Percentiles rank a stretch among this genome's conserved stretches.
phyloP scores from a whole-genome alignment of 2,797 vertebrate genomes.

The Coregonus ussuriensis region DNA sequence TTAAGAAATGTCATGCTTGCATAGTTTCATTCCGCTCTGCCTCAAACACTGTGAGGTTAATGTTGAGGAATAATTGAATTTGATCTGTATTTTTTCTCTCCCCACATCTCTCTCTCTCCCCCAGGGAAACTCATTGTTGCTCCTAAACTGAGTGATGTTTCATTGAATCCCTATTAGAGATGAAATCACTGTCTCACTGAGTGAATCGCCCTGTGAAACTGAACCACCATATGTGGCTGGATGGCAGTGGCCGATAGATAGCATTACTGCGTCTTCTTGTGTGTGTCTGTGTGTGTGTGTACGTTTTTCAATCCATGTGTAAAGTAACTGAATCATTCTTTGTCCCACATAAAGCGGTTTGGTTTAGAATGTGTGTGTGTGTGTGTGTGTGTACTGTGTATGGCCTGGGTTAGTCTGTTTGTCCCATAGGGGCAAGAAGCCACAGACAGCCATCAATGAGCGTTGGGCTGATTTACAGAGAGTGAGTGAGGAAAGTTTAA shows the following conservation, averaged over 20 bases:
- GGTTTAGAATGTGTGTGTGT: too few relatives aligned
- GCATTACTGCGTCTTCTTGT: too few relatives aligned
- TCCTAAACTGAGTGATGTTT: too few relatives aligned
- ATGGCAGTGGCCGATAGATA: background rate
- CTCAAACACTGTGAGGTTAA: slow-evolving; percentile 36
- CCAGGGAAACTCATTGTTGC: slow-evolving; percentile 1
- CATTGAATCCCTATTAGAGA: background rate
- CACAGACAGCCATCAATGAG: background rate
- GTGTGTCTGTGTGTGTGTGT: too few relatives aligned
- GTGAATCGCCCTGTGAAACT: background rate
- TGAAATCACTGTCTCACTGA: background rate
- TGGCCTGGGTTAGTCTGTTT: too few relatives aligned
- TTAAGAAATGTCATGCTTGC: slow-evolving; percentile 66
- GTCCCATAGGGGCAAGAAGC: background rate
- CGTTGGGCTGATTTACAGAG: slow-evolving; percentile 3
- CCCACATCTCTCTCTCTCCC: background rate
- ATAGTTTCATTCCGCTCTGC: slow-evolving; percentile 56
- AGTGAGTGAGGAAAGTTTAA: slow-evolving; percentile 15
- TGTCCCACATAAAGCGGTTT: too few relatives aligned
- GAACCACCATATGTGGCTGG: background rate
- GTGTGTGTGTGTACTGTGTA: too few relatives aligned
- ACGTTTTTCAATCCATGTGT: too few relatives aligned
- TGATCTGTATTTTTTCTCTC: slow-evolving; percentile 41
- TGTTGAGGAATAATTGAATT: slow-evolving; percentile 40
- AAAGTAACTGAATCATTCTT: too few relatives aligned